Base-by-base conservation (phyloP, 2,113 vertebrate genomes). In the Erpornis zantholeuca region DNA sequence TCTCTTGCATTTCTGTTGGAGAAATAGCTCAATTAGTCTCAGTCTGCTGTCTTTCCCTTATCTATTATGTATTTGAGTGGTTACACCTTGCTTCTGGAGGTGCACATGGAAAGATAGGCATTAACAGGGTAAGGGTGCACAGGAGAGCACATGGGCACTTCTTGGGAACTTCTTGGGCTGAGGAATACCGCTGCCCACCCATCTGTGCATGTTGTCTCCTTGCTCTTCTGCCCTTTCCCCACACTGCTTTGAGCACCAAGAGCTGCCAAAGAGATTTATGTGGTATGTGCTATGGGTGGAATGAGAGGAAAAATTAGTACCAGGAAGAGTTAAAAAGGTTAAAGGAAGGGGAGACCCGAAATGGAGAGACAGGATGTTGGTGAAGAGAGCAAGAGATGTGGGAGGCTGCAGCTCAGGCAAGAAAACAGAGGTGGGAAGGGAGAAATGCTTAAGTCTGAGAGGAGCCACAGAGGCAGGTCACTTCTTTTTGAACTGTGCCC, bases 11-110 rank as follows among this genome's bases (percentile, higher is more conserved):
- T 96, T 70, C 78, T 91, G 45, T 66, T 85, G 78, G 38, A 96
- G 71, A 40, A 91, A 92, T 66, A 83, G 75, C 82, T 95, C 85
- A 94, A 64, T 96, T 96, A 96, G 76, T 95, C 86, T 94, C 95
- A 86, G 68, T 73, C 87, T 95, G 71, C 60, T 80, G 85, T 96
- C 87, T 93, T 85, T 77, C 40, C 64, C 71, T 92, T 92, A 78
- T 91, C 87, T 92, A 75, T 97, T 93, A 92, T 92, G 86, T 68
- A 90, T 92, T 76, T 83, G 59, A 88, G 60, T 2, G 5, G 38
- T 66, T 94, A 47, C 45, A 63, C 44, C 71, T 82, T 68, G 31
- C 73, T 68, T 86, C 92, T 86, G 65, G 84, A 92, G 64, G 52
- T 15, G 35, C 56, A 53, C 47, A 22, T 17, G 49, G 56, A 36